Base-by-base conservation (phyloP, 2,113 vertebrate species). In the Telmatochromis sp. region DNA sequence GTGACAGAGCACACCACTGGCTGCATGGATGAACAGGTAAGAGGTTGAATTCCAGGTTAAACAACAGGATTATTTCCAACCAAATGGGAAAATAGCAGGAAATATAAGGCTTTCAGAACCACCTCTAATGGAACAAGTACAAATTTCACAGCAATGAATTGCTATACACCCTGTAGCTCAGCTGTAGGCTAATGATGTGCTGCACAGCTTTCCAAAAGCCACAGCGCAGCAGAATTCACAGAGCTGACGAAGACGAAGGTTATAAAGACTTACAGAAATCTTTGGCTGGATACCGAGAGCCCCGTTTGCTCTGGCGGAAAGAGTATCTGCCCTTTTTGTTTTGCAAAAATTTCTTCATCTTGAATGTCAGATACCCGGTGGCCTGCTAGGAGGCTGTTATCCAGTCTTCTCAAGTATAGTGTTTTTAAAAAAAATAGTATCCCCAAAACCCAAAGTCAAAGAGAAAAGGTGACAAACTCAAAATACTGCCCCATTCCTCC, bases 191-290 rank as follows among this genome's bases (percentile, higher is more conserved):
- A 81, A 87, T 86, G 80, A 86, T 90, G 84, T 85, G 83, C 54
- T 88, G 45, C 70, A 86, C 55, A 93, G 81, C 4, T 31, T 73
- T 49, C 45, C 15, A 75, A 78, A 49, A 49, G 70, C 49, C 53
- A 45, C 63, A 65, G 35, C 84, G 63, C 73, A 88, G 83, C 70
- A 89, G 86, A 60, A 89, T 57, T 84, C 53, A 91, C 82, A 88
- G 28, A 83, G 53, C 15, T 57, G 82, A 89, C 35, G 3, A 58
- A 63, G 85, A 90, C 28, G 6, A 58, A 93, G 79, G 85, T 33
- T 85, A 87, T 81, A 19, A 83, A 68, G 91, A 98, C 97, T 98
- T 96, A 98, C 97, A 96, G 96, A 97, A 96, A 88, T 97, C 96
- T 90, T 96, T 96, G 31, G 96, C 86, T 87, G 95, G 95, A 93